Evolutionary conservation across 2,888 invertebrate genomes (phyloP), one percentile per base, ranked within the genome.

Genomic region (Acrobasis repandana): DNA sequence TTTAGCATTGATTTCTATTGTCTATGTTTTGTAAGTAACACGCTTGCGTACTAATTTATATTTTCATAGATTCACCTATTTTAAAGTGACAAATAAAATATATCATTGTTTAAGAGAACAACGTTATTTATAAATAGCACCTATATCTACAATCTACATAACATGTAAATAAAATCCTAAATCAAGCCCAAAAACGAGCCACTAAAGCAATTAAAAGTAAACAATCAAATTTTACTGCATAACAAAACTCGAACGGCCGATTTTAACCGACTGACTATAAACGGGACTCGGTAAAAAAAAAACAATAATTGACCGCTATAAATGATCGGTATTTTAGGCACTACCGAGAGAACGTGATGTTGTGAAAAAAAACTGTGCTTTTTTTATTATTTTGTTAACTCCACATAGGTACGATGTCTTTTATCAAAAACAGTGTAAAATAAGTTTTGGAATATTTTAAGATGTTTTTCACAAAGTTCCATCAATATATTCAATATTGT

Each of bases 161-260:
- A 43, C 43, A 43, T 43, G 15, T 49, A 51, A 43, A 46, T 28
- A 51, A 43, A 46, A 58, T 58, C 16, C 59, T 51, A 59, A 51
- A 59, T 51, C 59, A 59, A 58, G 33, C 34, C 48, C 20, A 28
- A 33, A 46, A 11, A 43, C 28, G n/a, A 46, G 51, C 43, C 59
- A 47, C 51, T 59, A 59, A 59, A 62, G 62, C 56, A 59, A 62
- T 62, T 50, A 49, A 76, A 74, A 76, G 64, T 71, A 71, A 76
- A 77, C 77, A 77, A 79, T 79, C 75, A 76, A 77, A 73, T 72
- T 79, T 77, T 79, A 79, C 75, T 70, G 72, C 75, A 71, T 71
- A 74, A 76, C 75, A 70, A 74, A 75, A 75, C 71, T 73, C 66
- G 73, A 70, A 71, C 74, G 71, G 71, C 68, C 71, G 70, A 71